A percentile compares a stretch with the other conserved stretches of the same genome.
These are phyloP conservation scores for Meda fulgida DNA, from an alignment of 2,797 vertebrate genomes.

Conservation along the genomic window DNA sequence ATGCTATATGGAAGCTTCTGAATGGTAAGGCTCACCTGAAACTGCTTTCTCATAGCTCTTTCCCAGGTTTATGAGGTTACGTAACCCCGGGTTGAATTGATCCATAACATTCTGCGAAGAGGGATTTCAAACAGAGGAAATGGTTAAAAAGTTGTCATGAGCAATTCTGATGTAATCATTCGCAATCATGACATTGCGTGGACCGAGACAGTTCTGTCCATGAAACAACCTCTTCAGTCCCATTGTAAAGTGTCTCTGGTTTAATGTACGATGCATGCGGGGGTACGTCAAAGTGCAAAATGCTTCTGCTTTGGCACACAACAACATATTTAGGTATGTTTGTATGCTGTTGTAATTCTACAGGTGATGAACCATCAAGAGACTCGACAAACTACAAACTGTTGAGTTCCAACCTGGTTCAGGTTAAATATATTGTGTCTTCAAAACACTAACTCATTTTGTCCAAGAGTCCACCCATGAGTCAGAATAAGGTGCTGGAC, in stretches of 20 bases:
- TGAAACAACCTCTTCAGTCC: slow-evolving; percentile 5
- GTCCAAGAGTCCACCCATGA: neutral
- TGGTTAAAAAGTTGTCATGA: slow-evolving; percentile 28
- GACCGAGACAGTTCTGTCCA: neutral
- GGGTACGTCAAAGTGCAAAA: neutral
- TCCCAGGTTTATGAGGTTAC: slow-evolving; percentile 95
- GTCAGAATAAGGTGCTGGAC: slow-evolving; percentile 2
- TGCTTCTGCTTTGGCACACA: neutral
- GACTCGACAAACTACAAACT: neutral
- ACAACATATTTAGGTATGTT: neutral
- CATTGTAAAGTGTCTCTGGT: neutral
- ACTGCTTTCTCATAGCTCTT: slow-evolving; percentile 98
- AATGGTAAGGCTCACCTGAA: slow-evolving; percentile 82
- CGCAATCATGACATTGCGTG: slow-evolving; percentile 23
- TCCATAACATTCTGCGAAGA: slow-evolving; percentile 94
- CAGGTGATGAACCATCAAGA: neutral
- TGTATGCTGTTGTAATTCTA: neutral
- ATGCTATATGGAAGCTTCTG: neutral
- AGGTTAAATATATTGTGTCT: neutral
- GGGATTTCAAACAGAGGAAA: slow-evolving; percentile 46
- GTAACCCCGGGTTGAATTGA: slow-evolving; percentile 96
- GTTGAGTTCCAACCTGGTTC: neutral
- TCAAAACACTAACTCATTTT: neutral
- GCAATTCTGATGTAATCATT: slow-evolving; percentile 28
- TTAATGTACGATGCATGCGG: neutral